Conservation (phyloP, 2,113 vertebrate species). For the Tor tambroides region DNA sequence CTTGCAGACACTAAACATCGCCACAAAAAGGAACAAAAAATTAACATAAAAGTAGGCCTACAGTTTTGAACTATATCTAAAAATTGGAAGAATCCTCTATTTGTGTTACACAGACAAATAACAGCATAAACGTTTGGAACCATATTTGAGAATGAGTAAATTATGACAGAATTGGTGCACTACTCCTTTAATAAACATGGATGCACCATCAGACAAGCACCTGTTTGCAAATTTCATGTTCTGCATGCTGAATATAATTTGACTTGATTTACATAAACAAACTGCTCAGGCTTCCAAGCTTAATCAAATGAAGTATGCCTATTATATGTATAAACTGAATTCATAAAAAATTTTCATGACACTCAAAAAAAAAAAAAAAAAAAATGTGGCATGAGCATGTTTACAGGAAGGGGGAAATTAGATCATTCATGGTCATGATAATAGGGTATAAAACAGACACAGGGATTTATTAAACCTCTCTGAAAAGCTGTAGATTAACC, state of each 20-base stretch:
- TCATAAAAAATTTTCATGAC: not conserved
- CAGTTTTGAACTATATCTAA: not conserved
- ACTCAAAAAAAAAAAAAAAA: not conserved
- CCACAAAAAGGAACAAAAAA: not conserved
- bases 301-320: not conserved
- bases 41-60: not conserved
- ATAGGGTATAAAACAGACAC: slow-evolving; percentile 10
- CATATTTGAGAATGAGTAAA: not conserved
- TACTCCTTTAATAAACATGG: not conserved
- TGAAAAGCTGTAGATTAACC: slow-evolving; percentile 15
- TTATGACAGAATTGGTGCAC: not conserved
- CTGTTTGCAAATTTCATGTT: slow-evolving; percentile 11
- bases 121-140: not conserved
- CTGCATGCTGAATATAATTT: not conserved
- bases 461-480: slow-evolving; percentile 41
- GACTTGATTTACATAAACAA: slow-evolving; percentile 19
- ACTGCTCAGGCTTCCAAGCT: not conserved
- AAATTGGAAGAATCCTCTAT: not conserved
- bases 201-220: not conserved
- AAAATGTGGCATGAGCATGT: not conserved
- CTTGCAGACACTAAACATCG: not conserved
- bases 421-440: not conserved
- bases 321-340: not conserved
- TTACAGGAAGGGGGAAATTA: not conserved
- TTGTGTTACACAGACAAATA: not conserved